These are phyloP conservation scores for Nephila pilipes DNA, from an alignment of 1,140 invertebrate genomes.

Conservation along the genomic window DNA sequence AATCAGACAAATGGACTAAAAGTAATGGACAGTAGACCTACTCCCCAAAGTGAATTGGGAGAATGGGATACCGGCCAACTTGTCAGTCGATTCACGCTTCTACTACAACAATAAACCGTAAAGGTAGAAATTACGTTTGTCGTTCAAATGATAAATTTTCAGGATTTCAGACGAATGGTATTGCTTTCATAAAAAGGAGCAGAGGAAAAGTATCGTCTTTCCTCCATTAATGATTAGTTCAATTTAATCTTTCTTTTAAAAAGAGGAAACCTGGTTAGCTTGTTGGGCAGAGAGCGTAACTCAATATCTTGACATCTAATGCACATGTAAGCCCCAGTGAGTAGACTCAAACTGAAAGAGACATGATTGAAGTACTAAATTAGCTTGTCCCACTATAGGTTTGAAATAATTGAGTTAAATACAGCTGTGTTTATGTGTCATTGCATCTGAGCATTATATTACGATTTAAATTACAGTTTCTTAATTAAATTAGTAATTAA, in stretches of 20 bases:
- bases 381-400: not conserved
- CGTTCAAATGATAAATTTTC: slow-evolving; percentile 55
- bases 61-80: slow-evolving; percentile 57
- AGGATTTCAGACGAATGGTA: slow-evolving; percentile 23
- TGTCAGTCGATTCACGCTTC: slow-evolving; percentile 72
- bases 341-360: not conserved
- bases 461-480: not conserved
- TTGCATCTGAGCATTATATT: too few relatives aligned
- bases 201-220: slow-evolving; percentile 1
- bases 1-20: slow-evolving; percentile 70
- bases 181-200: not conserved
- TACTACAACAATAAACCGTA: slow-evolving; percentile 47
- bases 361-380: not conserved
- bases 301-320: not conserved
- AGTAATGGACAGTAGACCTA: slow-evolving; percentile 44
- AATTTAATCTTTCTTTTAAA: not conserved
- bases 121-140: slow-evolving; percentile 62
- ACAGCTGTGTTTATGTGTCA: not conserved
- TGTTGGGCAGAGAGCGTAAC: not conserved
- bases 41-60: slow-evolving; percentile 66
- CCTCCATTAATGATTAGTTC: not conserved
- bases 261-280: not conserved
- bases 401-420: not conserved
- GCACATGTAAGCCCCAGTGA: not conserved
- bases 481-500: not conserved